Evolutionary conservation across 2,113 vertebrate genomes (phyloP).

Genomic region (Notarius quadriscutis): DNA sequence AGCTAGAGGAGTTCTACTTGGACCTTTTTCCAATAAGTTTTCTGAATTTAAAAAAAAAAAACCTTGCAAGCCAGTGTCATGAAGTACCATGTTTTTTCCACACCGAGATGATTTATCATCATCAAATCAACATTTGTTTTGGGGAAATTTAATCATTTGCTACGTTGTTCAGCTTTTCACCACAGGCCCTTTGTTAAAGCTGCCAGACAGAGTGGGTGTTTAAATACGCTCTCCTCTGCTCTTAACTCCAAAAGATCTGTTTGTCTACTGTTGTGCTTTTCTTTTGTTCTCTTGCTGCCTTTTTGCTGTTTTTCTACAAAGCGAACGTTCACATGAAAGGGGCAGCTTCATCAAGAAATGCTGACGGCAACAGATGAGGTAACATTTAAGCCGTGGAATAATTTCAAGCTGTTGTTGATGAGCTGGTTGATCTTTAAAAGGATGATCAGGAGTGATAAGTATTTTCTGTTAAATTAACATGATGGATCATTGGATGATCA

Average conservation of each 20-base stretch:
- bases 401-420: neutral
- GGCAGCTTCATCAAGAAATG: neutral
- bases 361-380: neutral
- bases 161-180: conserved; percentile 38
- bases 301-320: neutral
- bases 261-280: neutral
- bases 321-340: neutral
- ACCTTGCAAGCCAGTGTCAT: neutral
- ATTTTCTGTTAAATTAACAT: neutral
- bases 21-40: neutral
- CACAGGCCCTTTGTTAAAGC: conserved; percentile 31
- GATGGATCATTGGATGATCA: neutral
- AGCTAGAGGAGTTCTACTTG: neutral
- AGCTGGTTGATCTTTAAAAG: neutral
- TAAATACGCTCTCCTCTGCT: conserved; percentile 10
- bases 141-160: conserved; percentile 28
- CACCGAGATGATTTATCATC: neutral
- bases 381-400: neutral
- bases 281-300: neutral
- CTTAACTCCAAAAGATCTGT: conserved; percentile 25
- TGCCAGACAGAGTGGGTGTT: conserved; percentile 20
- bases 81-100: neutral
- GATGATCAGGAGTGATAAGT: neutral
- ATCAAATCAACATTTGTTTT: neutral
- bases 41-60: neutral